Percentiles rank a stretch among this genome's conserved stretches.
These are phyloP conservation scores for Trematomus bernacchii DNA, from an alignment of 2,797 vertebrate genomes.

Conservation along the genomic window DNA sequence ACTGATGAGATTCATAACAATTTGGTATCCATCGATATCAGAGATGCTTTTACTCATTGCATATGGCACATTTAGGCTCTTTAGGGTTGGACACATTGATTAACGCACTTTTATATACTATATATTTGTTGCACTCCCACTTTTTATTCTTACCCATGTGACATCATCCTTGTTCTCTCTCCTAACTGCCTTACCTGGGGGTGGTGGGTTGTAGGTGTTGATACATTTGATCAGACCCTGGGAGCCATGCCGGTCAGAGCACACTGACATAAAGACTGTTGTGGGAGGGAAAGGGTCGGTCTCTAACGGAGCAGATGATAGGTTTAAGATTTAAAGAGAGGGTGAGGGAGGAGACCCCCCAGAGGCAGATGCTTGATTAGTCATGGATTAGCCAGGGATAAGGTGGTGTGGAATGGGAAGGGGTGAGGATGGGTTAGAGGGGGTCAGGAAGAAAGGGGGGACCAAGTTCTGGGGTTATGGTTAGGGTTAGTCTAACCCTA, in stretches of 20 bases:
- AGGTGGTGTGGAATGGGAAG: constrained; percentile 14
- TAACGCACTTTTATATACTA: not conserved
- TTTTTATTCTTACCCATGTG: not conserved
- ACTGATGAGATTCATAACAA: not conserved
- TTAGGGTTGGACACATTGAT: not conserved
- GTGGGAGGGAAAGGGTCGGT: constrained; percentile 32
- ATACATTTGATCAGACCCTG: not conserved
- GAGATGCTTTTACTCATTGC: not conserved
- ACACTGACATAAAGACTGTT: constrained; percentile 21
- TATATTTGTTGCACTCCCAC: not conserved
- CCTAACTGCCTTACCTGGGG: not conserved
- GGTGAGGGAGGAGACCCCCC: constrained; percentile 30
- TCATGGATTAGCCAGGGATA: constrained; percentile 54
- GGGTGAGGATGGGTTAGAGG: constrained; percentile 33
- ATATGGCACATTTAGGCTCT: not conserved
- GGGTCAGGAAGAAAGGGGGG: constrained; percentile 20
- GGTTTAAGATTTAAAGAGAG: constrained; percentile 66
- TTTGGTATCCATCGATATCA: not conserved
- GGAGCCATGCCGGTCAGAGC: not conserved
- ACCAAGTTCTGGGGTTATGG: too few relatives aligned
- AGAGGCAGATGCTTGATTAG: constrained; percentile 55
- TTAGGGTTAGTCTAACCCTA: too few relatives aligned
- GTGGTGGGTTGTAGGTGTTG: not conserved
- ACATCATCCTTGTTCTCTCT: not conserved
- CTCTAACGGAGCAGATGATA: constrained; percentile 74